phyloP scores from a whole-genome alignment of 2,113 vertebrate genomes.

The Martes martes region DNA sequence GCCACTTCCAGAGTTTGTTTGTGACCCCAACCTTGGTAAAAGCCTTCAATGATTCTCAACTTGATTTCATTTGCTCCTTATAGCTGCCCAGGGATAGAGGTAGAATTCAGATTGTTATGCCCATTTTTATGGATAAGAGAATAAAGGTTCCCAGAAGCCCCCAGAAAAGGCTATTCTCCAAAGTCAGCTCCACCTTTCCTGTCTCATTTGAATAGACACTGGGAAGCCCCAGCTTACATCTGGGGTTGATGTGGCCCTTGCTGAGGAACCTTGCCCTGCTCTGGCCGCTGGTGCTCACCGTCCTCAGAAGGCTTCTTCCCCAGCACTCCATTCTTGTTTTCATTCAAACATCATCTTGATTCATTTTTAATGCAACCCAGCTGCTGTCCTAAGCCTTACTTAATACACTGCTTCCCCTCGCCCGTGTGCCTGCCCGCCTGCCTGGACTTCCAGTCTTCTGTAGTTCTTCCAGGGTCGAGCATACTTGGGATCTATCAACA shows the following conservation, averaged over 20 bases:
- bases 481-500: background rate
- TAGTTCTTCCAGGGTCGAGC: background rate
- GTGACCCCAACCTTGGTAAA: background rate
- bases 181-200: background rate
- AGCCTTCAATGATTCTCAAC: background rate
- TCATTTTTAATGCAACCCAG: constrained; percentile 64
- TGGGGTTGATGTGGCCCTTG: background rate
- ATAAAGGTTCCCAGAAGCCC: background rate
- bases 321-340: constrained; percentile 37
- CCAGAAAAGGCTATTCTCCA: background rate
- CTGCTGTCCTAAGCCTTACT: constrained; percentile 51
- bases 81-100: background rate
- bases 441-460: background rate
- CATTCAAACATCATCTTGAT: constrained; percentile 50
- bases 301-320: background rate
- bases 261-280: background rate
- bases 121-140: background rate
- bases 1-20: background rate
- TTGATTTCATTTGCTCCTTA: background rate
- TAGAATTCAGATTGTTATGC: background rate
- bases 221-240: background rate
- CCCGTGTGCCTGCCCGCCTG: background rate
- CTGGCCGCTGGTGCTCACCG: background rate
- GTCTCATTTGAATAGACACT: constrained; percentile 45
- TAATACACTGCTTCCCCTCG: background rate